Evolutionary conservation across 2,888 invertebrate genomes (phyloP).

Genomic region (Nycteola revayana): DNA sequence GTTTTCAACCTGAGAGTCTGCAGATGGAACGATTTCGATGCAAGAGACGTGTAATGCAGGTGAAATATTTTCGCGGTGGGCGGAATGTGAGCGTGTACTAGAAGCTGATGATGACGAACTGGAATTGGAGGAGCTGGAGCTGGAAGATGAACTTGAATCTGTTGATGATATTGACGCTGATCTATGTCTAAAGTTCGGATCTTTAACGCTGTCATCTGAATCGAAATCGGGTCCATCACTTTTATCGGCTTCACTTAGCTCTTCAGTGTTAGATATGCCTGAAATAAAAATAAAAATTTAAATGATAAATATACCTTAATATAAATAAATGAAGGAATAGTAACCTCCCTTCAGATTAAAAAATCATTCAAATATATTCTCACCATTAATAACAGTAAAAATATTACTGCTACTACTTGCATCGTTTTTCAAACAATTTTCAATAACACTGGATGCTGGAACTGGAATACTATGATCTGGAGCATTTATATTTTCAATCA

Average conservation of each 20-base stretch:
- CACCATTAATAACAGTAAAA: slow-evolving; percentile 1
- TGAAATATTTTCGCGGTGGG: slow-evolving; percentile 12
- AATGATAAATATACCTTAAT: slow-evolving; percentile 1
- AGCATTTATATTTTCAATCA: too few relatives aligned
- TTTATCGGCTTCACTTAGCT: slow-evolving; percentile 9
- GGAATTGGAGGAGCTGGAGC: too few relatives aligned
- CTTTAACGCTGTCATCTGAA: slow-evolving; percentile 14
- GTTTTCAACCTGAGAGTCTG: too few relatives aligned
- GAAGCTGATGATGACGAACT: slow-evolving; percentile 12
- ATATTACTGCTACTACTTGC: too few relatives aligned
- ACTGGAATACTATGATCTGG: too few relatives aligned
- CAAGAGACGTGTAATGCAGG: slow-evolving; percentile 14
- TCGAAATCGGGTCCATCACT: slow-evolving; percentile 11
- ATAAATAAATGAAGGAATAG: too few relatives aligned
- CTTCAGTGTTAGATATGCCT: slow-evolving; percentile 10
- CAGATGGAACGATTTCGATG: too few relatives aligned
- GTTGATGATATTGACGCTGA: too few relatives aligned
- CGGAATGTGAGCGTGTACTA: slow-evolving; percentile 8
- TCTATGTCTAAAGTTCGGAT: too few relatives aligned
- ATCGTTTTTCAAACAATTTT: too few relatives aligned
- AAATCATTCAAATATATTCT: slow-evolving; percentile 2
- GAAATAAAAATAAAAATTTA: slow-evolving; percentile 2
- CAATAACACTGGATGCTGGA: too few relatives aligned
- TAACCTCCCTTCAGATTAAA: slow-evolving; percentile 1
- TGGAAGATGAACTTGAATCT: too few relatives aligned